Conservation (phyloP, 2,888 invertebrate species). For the Plemyria rubiginata region DNA sequence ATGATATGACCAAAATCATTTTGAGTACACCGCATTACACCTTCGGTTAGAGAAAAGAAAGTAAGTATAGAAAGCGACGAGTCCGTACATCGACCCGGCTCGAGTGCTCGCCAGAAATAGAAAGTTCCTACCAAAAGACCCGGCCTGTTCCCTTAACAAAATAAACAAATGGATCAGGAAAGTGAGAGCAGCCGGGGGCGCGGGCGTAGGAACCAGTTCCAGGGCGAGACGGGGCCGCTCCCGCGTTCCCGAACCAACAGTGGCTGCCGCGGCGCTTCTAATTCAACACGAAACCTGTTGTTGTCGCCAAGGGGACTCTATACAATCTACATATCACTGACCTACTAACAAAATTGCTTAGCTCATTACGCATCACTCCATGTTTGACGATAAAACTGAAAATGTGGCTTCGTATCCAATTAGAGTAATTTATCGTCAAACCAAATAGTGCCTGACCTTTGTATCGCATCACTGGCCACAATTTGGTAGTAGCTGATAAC, state of each 20-base stretch:
- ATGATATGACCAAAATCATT: slow-evolving; percentile 65
- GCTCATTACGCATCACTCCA: slow-evolving; percentile 53
- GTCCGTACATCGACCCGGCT: slow-evolving; percentile 77
- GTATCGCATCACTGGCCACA: slow-evolving; percentile 18
- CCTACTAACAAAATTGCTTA: slow-evolving; percentile 71
- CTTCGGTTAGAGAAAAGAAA: slow-evolving; percentile 75
- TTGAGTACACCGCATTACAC: slow-evolving; percentile 47
- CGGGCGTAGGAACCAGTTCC: slow-evolving; percentile 73
- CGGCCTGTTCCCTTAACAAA: slow-evolving; percentile 75
- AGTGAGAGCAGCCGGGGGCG: slow-evolving; percentile 77
- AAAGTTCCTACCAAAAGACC: slow-evolving; percentile 78
- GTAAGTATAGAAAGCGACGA: slow-evolving; percentile 81
- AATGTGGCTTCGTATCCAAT: slow-evolving; percentile 24
- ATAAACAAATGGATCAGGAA: slow-evolving; percentile 80
- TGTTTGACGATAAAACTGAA: slow-evolving; percentile 36
- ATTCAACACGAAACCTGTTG: slow-evolving; percentile 55
- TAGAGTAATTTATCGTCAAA: slow-evolving; percentile 23
- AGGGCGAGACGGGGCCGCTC: slow-evolving; percentile 42
- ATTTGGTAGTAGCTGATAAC: slow-evolving; percentile 28
- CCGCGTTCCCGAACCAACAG: slow-evolving; percentile 34
- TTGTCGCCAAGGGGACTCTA: slow-evolving; percentile 49
- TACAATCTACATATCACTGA: slow-evolving; percentile 66
- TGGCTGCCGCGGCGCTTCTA: slow-evolving; percentile 35
- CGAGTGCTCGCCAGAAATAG: slow-evolving; percentile 80
- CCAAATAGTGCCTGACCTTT: slow-evolving; percentile 33